Conservation (phyloP, 2,797 vertebrate species). For the Crax fasciolata region DNA sequence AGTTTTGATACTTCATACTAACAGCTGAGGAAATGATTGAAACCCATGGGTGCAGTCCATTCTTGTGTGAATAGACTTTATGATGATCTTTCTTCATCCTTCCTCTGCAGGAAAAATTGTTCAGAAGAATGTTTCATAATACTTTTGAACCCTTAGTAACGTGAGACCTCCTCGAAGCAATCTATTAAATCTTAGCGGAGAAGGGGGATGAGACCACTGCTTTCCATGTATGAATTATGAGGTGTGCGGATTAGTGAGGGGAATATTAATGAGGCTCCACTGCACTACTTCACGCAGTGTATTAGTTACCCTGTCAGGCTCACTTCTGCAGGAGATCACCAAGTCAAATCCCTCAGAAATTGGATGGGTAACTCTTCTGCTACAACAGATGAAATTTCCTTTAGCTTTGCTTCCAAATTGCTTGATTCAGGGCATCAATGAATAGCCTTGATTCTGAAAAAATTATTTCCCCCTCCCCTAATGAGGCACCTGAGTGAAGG, state of each 20-base stretch:
- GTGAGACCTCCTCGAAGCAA: slow-evolving; percentile 31
- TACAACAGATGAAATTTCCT: neutral
- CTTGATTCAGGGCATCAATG: neutral
- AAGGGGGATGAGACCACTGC: neutral
- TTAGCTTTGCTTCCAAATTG: neutral
- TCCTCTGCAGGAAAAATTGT: neutral
- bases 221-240: slow-evolving; percentile 51
- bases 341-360: neutral
- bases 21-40: neutral
- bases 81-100: neutral
- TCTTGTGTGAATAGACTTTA: neutral
- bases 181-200: slow-evolving; percentile 11
- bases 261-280: slow-evolving; percentile 39
- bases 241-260: slow-evolving; percentile 31
- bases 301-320: slow-evolving; percentile 37
- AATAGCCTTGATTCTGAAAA: neutral
- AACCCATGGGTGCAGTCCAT: neutral
- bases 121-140: neutral
- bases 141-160: neutral
- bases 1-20: neutral
- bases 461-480: neutral
- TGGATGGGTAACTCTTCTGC: neutral
- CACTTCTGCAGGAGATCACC: neutral
- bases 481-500: neutral
- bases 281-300: slow-evolving; percentile 16